Evolutionary conservation across 2,888 invertebrate genomes (phyloP), one percentile per base, ranked within the genome.

Genomic region (Brachycybe producta): DNA sequence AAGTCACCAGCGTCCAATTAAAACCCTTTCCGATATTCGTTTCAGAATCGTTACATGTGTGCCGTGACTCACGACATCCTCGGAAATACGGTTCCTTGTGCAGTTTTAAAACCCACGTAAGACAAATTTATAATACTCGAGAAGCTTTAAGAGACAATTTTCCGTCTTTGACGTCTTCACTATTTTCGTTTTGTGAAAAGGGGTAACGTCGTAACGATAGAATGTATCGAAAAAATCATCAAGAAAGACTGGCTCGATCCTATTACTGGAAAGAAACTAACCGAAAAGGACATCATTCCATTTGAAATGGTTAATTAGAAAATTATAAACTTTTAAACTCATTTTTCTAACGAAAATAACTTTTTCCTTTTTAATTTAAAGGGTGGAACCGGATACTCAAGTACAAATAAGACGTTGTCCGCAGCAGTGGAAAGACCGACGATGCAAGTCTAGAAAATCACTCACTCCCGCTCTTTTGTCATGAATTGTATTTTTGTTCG

Each of bases 241-340:
- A 90, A 84, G 62, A 92, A 88, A 61, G 97, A 98, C 65, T 91
- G 90, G 94, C 72, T 85, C 21, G 94, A 98, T 71, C 98, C 98
- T 0, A 73, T 92, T 21, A 92, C 86, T 45, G 81, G 80, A 49
- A 77, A 84, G 53, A 84, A 82, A 64, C 65, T 92, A 5, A 80
- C 75, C 44, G 91, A 94, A 55, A 82, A 80, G 59, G 98, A 99
- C 64, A 87, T 99, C 26, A 94, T 98, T 62, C 75, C 76, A 4
- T 67, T 99, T 61, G 86, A 95, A 66, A 76, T 94, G 68, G 83
- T 83, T 72, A 44, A 24, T 7, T 40, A 38, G 11, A 30, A 41
- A 41, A 21, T 23, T 41, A 26, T 5, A 44, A 23, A 19, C 42
- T 7, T 7, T 7, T 24, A 35, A 23, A 41, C 24, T 13, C 15